A percentile compares a stretch with the other conserved stretches of the same genome.
These are phyloP conservation scores for Sebastes schlegelii DNA, from an alignment of 2,113 vertebrate species.

Conservation along the genomic window DNA sequence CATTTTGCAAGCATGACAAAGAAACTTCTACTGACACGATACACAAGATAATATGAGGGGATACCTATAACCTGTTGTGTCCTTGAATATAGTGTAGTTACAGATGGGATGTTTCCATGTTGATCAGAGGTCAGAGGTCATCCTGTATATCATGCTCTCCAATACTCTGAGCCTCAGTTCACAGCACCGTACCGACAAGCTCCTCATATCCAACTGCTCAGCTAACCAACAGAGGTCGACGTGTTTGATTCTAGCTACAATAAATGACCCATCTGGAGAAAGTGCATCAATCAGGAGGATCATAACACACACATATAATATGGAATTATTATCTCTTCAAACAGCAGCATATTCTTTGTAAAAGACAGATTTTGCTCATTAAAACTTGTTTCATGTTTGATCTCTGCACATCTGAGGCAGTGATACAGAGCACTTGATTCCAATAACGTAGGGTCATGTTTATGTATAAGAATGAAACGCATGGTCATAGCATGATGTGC, in stretches of 20 bases:
- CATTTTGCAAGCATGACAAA: slow-evolving; percentile 82
- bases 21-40: slow-evolving; percentile 78
- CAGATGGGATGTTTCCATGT: slow-evolving; percentile 58
- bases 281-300: slow-evolving; percentile 46
- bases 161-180: slow-evolving; percentile 33
- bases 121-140: slow-evolving; percentile 64
- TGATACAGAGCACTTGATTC: slow-evolving; percentile 36
- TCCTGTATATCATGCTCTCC: slow-evolving; percentile 63
- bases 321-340: slow-evolving; percentile 12
- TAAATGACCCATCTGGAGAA: slow-evolving; percentile 49
- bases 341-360: slow-evolving; percentile 47
- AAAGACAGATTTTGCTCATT: slow-evolving; percentile 32
- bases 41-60: slow-evolving; percentile 78
- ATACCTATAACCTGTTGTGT: slow-evolving; percentile 68
- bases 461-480: slow-evolving; percentile 64
- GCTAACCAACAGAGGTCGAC: slow-evolving; percentile 34
- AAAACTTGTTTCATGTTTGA: slow-evolving; percentile 22
- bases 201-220: neutral
- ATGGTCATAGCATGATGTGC: slow-evolving; percentile 65
- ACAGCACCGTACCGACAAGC: slow-evolving; percentile 9
- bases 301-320: slow-evolving; percentile 28
- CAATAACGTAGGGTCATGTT: slow-evolving; percentile 51
- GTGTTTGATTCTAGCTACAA: slow-evolving; percentile 53
- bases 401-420: slow-evolving; percentile 22
- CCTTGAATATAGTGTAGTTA: slow-evolving; percentile 67